phyloP scores from a whole-genome alignment of 2,113 vertebrate species.

The Pterocles gutturalis region DNA sequence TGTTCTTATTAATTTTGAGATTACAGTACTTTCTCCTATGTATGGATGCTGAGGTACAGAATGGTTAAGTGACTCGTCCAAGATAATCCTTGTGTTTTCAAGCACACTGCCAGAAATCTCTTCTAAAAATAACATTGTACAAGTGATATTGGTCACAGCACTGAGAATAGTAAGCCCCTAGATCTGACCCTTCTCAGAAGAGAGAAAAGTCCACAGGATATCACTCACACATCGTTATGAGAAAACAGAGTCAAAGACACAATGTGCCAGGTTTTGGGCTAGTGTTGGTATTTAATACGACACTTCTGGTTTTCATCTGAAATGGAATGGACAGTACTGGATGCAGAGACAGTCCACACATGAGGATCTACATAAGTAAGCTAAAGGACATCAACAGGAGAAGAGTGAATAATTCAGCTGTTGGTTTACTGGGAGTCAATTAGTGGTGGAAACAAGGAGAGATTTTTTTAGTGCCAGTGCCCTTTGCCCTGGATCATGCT shows the following conservation, averaged over 20 bases:
- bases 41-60: neutral
- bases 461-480: fast-evolving
- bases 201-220: neutral
- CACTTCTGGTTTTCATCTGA: neutral
- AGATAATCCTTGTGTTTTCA: neutral
- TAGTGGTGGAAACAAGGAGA: neutral
- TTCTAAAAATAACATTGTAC: neutral
- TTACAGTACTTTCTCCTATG: neutral
- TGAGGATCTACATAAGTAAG: neutral
- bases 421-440: neutral
- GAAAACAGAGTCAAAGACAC: neutral
- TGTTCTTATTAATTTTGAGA: neutral
- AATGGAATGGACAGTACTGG: neutral
- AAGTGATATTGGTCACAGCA: neutral
- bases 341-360: neutral
- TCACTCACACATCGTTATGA: neutral
- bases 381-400: neutral
- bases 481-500: neutral
- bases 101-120: neutral
- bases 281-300: neutral
- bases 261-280: neutral
- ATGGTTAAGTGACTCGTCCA: neutral
- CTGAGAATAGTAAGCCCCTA: neutral
- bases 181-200: neutral
- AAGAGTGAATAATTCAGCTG: neutral